Evolutionary conservation across 2,888 invertebrate species (phyloP).

Genomic region (Diogma glabrata): DNA sequence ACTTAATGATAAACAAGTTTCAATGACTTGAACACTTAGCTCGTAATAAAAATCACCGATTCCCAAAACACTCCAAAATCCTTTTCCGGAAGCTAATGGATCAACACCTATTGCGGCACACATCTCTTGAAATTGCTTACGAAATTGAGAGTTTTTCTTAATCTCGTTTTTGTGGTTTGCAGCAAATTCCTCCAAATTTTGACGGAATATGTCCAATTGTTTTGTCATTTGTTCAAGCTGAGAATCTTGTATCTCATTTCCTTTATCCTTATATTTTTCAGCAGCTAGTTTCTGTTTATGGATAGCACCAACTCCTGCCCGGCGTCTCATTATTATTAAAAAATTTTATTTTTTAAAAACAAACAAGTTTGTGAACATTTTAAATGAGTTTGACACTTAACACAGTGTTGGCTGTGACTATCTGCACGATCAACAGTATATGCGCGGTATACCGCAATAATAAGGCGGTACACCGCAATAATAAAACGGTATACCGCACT

Average conservation of each 20-base stretch:
- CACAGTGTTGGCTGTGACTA: too few relatives aligned
- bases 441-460: too few relatives aligned
- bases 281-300: constrained; percentile 78
- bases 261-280: constrained; percentile 85
- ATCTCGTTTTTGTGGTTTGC: constrained; percentile 91
- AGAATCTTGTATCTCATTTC: constrained; percentile 81
- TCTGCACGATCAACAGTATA: too few relatives aligned
- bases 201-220: constrained; percentile 85
- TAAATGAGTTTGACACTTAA: too few relatives aligned
- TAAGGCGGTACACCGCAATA: too few relatives aligned
- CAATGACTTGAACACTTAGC: constrained; percentile 92
- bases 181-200: constrained; percentile 91
- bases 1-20: constrained; percentile 91
- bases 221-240: constrained; percentile 88
- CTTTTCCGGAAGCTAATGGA: constrained; percentile 89
- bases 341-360: too few relatives aligned
- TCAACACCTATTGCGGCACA: constrained; percentile 97
- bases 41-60: constrained; percentile 99
- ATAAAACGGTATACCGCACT: too few relatives aligned
- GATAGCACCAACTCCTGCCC: constrained; percentile 78
- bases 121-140: constrained; percentile 97
- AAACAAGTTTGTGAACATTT: too few relatives aligned
- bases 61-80: constrained; percentile 97
- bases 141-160: constrained; percentile 85
- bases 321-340: constrained; percentile 55